Conservation (phyloP, 2,888 invertebrate species). For the Sialis fuliginosa region DNA sequence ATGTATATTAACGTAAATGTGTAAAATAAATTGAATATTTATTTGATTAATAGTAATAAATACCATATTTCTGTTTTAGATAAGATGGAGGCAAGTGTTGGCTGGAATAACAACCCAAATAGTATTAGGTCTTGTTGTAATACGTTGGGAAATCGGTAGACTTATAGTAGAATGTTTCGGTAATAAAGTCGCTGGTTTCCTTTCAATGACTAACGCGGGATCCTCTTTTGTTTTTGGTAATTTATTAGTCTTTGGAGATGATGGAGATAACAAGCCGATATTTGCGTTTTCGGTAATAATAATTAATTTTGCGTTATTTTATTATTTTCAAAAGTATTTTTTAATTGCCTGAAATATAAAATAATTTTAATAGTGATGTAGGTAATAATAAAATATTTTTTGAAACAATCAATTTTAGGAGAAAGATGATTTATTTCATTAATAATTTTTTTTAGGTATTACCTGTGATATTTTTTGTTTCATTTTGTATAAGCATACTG, state of each 20-base stretch:
- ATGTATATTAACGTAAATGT: not conserved
- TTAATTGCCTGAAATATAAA: too few relatives aligned
- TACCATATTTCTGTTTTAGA: conserved; percentile 20
- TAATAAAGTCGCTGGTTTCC: conserved; percentile 48
- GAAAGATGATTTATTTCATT: not conserved
- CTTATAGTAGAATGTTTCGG: conserved; percentile 47
- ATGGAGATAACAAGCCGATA: conserved; percentile 28
- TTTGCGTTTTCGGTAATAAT: conserved; percentile 73
- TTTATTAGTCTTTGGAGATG: conserved; percentile 28
- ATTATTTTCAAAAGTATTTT: too few relatives aligned
- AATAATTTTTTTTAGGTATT: conserved; percentile 39
- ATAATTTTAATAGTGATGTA: too few relatives aligned
- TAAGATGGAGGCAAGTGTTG: conserved; percentile 65
- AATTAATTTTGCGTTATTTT: too few relatives aligned
- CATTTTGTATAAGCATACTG: conserved; percentile 74
- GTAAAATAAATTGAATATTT: too few relatives aligned
- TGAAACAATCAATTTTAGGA: not conserved
- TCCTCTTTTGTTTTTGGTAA: conserved; percentile 73
- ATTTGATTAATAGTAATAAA: not conserved
- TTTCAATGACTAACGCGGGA: conserved; percentile 63
- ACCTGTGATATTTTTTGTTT: conserved; percentile 87
- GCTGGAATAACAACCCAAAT: conserved; percentile 74
- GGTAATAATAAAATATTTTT: not conserved
- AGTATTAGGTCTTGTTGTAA: conserved; percentile 62
- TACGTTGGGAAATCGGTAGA: conserved; percentile 68